Evolutionary conservation across 2,888 invertebrate genomes (phyloP).

Genomic region (Nasonia oneida): DNA sequence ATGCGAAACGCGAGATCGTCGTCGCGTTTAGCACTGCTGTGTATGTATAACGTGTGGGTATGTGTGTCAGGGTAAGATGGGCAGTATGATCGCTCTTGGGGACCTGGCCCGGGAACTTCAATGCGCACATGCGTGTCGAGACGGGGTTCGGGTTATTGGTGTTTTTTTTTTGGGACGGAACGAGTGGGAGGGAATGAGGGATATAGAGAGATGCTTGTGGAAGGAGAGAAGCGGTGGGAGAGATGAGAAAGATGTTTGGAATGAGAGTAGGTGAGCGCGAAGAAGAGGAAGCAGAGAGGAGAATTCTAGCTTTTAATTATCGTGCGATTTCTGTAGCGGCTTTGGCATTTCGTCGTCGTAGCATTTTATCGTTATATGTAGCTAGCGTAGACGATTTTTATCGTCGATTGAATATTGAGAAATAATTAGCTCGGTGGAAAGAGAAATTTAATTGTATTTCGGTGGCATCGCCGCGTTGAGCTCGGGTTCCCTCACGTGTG

Average conservation of each 20-base stretch:
- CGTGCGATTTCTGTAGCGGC: not conserved
- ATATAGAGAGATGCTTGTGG: not conserved
- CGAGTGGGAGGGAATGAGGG: constrained; percentile 5
- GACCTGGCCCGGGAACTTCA: constrained; percentile 40
- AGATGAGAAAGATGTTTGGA: constrained; percentile 13
- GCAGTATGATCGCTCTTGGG: not conserved
- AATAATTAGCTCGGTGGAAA: too few relatives aligned
- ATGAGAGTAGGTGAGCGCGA: not conserved
- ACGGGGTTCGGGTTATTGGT: not conserved
- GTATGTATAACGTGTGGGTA: not conserved
- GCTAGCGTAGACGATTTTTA: too few relatives aligned
- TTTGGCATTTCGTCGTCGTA: not conserved
- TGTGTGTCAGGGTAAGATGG: not conserved
- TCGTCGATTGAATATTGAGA: too few relatives aligned
- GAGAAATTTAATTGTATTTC: not conserved
- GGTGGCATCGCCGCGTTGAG: not conserved
- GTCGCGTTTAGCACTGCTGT: too few relatives aligned
- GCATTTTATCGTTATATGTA: not conserved
- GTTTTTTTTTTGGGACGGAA: not conserved
- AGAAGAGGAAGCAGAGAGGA: not conserved
- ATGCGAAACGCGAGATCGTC: not conserved
- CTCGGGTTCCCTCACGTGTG: not conserved
- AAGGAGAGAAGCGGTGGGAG: not conserved
- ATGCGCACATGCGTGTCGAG: constrained; percentile 27
- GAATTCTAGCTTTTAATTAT: constrained; percentile 1